Conservation (phyloP, 2,888 invertebrate species). For the Diachrysia chrysitis region DNA sequence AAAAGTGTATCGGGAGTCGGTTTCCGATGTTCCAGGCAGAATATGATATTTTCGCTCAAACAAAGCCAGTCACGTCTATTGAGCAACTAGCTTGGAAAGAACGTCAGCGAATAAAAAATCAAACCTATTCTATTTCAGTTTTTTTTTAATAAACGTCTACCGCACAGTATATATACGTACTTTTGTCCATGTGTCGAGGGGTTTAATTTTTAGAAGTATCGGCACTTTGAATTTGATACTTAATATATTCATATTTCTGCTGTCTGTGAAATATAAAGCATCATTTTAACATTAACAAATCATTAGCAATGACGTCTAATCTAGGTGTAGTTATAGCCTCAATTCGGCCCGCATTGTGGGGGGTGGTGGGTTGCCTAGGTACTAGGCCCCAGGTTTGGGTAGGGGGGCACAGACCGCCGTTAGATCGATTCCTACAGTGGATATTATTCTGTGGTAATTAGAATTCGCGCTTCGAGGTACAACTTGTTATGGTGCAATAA, state of each 20-base stretch:
- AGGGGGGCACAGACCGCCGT: slow-evolving; percentile 66
- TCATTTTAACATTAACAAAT: slow-evolving; percentile 56
- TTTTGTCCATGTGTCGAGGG: too few relatives aligned
- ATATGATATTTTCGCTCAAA: slow-evolving; percentile 40
- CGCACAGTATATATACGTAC: too few relatives aligned
- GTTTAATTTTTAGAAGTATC: too few relatives aligned
- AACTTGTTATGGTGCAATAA: slow-evolving; percentile 58
- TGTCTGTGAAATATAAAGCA: neutral
- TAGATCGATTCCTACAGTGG: slow-evolving; percentile 86
- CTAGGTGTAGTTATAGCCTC: slow-evolving; percentile 53
- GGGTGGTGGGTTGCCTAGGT: slow-evolving; percentile 58
- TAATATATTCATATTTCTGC: too few relatives aligned
- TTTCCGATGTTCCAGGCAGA: slow-evolving; percentile 11
- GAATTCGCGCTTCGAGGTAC: slow-evolving; percentile 76
- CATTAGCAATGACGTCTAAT: slow-evolving; percentile 66
- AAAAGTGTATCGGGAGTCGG: slow-evolving; percentile 43
- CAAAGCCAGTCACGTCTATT: slow-evolving; percentile 28
- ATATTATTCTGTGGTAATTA: slow-evolving; percentile 87
- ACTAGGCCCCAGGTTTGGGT: slow-evolving; percentile 58
- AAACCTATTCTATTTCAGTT: too few relatives aligned
- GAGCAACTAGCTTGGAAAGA: neutral
- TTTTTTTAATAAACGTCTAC: too few relatives aligned
- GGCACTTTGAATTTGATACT: neutral
- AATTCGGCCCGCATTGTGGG: slow-evolving; percentile 57
- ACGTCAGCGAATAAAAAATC: slow-evolving; percentile 9